Percentiles rank a stretch among this genome's conserved stretches.
phyloP scores from a whole-genome alignment of 1,140 invertebrate genomes.

The Aphis craccivora region DNA sequence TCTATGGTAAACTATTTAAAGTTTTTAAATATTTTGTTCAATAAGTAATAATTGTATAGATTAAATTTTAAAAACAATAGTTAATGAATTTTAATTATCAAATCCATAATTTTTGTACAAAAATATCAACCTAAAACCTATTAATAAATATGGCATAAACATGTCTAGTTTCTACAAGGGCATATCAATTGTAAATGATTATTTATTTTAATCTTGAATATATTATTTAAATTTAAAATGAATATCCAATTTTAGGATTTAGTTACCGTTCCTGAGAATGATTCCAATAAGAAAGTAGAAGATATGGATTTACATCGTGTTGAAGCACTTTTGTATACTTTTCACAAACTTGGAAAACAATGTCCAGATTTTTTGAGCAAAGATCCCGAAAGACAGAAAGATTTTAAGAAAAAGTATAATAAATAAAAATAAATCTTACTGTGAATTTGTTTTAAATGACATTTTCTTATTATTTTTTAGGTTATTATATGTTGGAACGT shows the following conservation, averaged over 20 bases:
- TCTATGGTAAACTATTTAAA: too few relatives aligned
- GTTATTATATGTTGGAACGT: constrained; percentile 90
- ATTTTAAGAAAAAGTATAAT: constrained; percentile 78
- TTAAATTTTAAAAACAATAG: too few relatives aligned
- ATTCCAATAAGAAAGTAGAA: constrained; percentile 43
- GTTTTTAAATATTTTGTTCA: not conserved
- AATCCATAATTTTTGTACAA: not conserved
- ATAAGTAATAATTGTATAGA: not conserved
- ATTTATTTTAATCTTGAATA: constrained; percentile 68
- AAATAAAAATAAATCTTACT: not conserved
- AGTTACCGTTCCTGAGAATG: constrained; percentile 51
- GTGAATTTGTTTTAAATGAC: not conserved
- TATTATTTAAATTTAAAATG: constrained; percentile 58
- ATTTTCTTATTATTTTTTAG: constrained; percentile 63
- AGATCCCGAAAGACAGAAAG: constrained; percentile 83
- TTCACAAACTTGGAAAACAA: constrained; percentile 87
- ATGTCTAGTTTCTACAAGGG: not conserved
- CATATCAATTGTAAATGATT: not conserved
- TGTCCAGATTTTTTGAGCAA: constrained; percentile 80
- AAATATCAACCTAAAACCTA: not conserved
- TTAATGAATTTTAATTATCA: not conserved
- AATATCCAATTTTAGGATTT: constrained; percentile 21
- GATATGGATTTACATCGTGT: constrained; percentile 87
- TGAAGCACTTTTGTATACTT: constrained; percentile 88
- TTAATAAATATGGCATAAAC: not conserved